Evolutionary conservation across 2,888 invertebrate species (phyloP).

Genomic region (Sminthurinus aureus): DNA sequence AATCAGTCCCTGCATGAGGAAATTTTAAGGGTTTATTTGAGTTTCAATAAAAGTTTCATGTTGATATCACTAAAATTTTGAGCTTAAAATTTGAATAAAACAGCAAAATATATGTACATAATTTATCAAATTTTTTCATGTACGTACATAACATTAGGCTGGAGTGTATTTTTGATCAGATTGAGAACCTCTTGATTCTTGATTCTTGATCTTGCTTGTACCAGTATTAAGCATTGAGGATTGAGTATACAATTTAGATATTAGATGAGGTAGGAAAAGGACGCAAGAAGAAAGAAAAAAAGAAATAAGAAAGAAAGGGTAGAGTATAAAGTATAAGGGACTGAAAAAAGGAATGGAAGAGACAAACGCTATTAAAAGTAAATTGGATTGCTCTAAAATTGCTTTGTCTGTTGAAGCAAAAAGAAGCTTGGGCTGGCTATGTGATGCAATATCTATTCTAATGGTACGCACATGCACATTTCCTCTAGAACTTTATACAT

Average conservation of each 20-base stretch:
- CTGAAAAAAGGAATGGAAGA: neutral
- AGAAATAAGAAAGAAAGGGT: neutral
- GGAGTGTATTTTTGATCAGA: no score
- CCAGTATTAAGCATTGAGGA: neutral
- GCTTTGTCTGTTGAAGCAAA: constrained; percentile 10
- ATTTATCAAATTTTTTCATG: no score
- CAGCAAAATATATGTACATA: no score
- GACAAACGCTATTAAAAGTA: constrained; percentile 29
- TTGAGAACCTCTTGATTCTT: neutral
- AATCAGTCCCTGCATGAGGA: no score
- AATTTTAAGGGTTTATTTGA: no score
- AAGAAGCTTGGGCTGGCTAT: neutral
- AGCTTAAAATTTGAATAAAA: no score
- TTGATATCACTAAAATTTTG: no score
- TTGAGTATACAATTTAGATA: neutral
- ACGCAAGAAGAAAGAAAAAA: neutral
- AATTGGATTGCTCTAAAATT: constrained; percentile 26
- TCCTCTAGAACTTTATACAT: no score
- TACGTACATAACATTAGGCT: no score
- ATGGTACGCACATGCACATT: no score
- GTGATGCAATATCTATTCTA: no score
- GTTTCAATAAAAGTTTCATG: no score
- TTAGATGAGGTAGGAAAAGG: neutral
- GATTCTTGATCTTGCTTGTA: neutral
- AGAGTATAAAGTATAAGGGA: neutral